Percentiles rank a stretch among this genome's conserved stretches.
phyloP scores from a whole-genome alignment of 2,888 invertebrate species.

The Hemaris fuciformis region DNA sequence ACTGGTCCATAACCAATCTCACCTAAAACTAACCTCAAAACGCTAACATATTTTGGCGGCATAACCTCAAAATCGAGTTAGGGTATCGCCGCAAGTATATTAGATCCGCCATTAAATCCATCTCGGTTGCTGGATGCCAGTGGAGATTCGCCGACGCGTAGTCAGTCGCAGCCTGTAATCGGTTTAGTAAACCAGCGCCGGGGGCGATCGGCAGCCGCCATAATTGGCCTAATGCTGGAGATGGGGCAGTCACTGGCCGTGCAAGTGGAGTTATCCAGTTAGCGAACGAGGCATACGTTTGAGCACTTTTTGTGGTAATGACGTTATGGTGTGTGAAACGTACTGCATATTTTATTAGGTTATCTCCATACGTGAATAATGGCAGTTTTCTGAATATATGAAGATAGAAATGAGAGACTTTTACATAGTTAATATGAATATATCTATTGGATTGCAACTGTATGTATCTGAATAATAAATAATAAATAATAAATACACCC shows the following conservation, averaged over 20 bases:
- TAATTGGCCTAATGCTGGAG: conserved; percentile 14
- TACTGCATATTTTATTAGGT: too few relatives aligned
- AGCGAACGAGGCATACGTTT: neutral
- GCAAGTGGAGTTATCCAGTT: conserved; percentile 18
- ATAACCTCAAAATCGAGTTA: neutral
- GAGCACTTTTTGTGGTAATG: neutral
- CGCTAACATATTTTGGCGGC: neutral
- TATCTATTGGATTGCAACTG: too few relatives aligned
- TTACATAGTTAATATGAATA: too few relatives aligned
- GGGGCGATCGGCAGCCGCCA: neutral
- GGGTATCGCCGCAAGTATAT: neutral
- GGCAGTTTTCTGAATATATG: too few relatives aligned
- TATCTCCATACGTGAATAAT: too few relatives aligned
- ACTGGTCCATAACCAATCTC: neutral
- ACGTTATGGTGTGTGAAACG: too few relatives aligned
- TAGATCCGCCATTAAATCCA: neutral
- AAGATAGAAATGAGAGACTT: too few relatives aligned
- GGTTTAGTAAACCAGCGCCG: conserved; percentile 20
- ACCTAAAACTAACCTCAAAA: neutral
- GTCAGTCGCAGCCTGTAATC: conserved; percentile 23
- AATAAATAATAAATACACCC: too few relatives aligned
- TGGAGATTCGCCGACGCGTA: conserved; percentile 15
- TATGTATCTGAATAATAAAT: too few relatives aligned
- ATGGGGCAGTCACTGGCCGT: conserved; percentile 10
- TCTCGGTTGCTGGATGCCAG: neutral